These are phyloP conservation scores for Stichodactyla helianthus DNA, from an alignment of 64 coral and sea anemone genomes.

Conservation along the genomic window DNA sequence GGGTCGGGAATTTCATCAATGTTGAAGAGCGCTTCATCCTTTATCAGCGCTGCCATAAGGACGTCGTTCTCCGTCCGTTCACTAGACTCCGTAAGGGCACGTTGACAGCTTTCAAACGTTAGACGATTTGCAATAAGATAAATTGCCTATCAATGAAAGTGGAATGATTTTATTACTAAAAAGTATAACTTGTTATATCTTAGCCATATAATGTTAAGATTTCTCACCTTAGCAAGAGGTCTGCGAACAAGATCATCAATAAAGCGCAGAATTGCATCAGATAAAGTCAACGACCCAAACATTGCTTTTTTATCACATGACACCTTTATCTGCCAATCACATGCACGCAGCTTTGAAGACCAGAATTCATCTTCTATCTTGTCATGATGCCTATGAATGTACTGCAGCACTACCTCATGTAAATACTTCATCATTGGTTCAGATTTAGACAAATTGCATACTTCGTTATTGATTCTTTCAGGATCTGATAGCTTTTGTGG, in stretches of 20 bases:
- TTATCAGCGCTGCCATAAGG: constrained; percentile 1
- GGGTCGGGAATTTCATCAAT: constrained; percentile 59
- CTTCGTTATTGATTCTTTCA: constrained; percentile 26
- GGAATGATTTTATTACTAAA: not conserved
- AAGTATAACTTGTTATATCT: not conserved
- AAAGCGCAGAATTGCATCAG: constrained; percentile 54
- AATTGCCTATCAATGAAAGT: not conserved
- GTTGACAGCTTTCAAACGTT: constrained; percentile 31
- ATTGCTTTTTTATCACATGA: constrained; percentile 65
- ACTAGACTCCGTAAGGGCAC: not conserved
- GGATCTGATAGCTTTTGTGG: not conserved
- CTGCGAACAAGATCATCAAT: constrained; percentile 52
- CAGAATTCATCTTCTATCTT: not conserved
- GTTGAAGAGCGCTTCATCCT: constrained; percentile 35
- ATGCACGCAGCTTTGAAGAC: constrained; percentile 10
- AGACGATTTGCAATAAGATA: constrained; percentile 78
- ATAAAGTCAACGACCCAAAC: constrained; percentile 53
- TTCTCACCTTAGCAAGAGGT: constrained; percentile 75
- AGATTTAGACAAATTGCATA: constrained; percentile 23
- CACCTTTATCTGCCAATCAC: constrained; percentile 68
- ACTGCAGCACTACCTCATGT: constrained; percentile 28
- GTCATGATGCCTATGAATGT: constrained; percentile 39
- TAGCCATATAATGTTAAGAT: not conserved
- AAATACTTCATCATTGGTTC: constrained; percentile 33
- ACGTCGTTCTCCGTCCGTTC: not conserved